Percentiles rank a stretch among this genome's conserved stretches.
Conservation (phyloP, 30 jellyfish, hydroid and myxozoan genomes). For the Aurelia aurita region DNA sequence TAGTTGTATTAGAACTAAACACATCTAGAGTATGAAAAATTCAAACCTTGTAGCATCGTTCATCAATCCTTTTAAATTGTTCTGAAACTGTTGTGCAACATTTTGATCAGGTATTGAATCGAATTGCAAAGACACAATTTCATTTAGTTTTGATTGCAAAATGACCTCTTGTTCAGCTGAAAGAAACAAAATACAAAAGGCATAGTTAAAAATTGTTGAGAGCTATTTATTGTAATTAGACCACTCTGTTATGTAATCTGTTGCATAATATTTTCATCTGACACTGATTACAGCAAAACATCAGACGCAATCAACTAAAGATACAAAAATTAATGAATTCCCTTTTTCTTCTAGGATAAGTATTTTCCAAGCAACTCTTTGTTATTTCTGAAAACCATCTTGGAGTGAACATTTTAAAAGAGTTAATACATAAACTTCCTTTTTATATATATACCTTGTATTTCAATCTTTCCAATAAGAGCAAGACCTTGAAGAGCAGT, state of each 20-base stretch:
- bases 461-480: slow-evolving; percentile 55
- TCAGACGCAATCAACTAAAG: no score
- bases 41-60: slow-evolving; percentile 41
- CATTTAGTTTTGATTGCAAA: slow-evolving; percentile 35
- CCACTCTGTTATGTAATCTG: no score
- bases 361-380: no score
- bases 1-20: background rate
- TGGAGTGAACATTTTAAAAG: no score
- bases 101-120: slow-evolving; percentile 24
- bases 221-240: no score
- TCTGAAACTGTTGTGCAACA: slow-evolving; percentile 42
- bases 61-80: slow-evolving; percentile 32
- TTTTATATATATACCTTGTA: no score
- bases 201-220: background rate
- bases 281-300: no score
- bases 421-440: no score
- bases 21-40: background rate
- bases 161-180: slow-evolving; percentile 55
- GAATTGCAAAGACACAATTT: slow-evolving; percentile 14
- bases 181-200: background rate
- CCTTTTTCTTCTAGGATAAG: no score
- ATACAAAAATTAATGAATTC: no score
- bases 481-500: slow-evolving; percentile 31
- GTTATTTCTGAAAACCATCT: no score
- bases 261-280: no score